Evolutionary conservation across 2,888 invertebrate genomes (phyloP).

Genomic region (Liposcelis brunnea): DNA sequence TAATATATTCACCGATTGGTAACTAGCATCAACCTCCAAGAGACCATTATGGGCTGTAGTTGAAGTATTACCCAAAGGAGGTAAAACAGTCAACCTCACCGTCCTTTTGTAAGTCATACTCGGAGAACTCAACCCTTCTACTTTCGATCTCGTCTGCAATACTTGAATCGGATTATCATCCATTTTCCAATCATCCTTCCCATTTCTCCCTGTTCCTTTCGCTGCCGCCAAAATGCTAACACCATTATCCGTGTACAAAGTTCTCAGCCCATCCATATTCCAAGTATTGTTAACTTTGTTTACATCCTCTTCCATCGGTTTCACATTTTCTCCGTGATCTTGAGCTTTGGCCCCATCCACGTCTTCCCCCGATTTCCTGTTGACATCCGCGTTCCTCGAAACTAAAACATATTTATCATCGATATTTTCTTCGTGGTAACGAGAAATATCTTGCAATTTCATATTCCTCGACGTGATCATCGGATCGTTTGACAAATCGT

Average conservation of each 20-base stretch:
- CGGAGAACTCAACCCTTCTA: neutral
- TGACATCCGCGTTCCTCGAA: neutral
- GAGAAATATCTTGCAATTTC: neutral
- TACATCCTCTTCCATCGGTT: neutral
- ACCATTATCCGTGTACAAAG: neutral
- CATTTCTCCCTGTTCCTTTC: too few relatives aligned
- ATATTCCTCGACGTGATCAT: neutral
- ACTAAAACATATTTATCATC: neutral
- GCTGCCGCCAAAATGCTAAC: too few relatives aligned
- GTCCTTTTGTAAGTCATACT: slow-evolving; percentile 32
- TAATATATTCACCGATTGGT: slow-evolving; percentile 28
- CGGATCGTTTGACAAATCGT: neutral
- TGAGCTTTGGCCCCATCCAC: neutral
- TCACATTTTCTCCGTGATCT: too few relatives aligned
- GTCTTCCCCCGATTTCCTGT: neutral
- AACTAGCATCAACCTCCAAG: slow-evolving; percentile 54
- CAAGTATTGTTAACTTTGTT: slow-evolving; percentile 6
- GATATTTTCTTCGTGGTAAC: slow-evolving; percentile 1
- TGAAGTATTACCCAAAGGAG: slow-evolving; percentile 32
- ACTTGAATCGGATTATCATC: slow-evolving; percentile 19
- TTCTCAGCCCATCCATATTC: slow-evolving; percentile 2
- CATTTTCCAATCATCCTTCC: neutral
- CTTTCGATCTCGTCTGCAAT: neutral
- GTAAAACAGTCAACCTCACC: slow-evolving; percentile 53
- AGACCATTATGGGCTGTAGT: slow-evolving; percentile 52